These are phyloP conservation scores for Lutjanus campechanus DNA, from an alignment of 2,797 vertebrate genomes.

Conservation along the genomic window DNA sequence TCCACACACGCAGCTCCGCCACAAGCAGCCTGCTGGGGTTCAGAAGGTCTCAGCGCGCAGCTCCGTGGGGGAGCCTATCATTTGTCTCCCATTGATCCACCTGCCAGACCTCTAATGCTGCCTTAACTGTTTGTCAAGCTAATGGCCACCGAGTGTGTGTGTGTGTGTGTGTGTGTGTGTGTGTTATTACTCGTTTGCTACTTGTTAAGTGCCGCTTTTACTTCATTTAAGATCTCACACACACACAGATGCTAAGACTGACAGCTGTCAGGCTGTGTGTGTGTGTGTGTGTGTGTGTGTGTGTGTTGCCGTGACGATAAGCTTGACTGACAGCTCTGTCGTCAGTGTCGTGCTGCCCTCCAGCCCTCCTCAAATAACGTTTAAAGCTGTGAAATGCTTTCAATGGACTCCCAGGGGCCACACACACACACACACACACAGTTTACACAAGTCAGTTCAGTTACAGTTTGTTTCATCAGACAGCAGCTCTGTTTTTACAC, in stretches of 20 bases:
- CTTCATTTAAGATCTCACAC: not conserved
- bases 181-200: too few relatives aligned
- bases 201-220: constrained; percentile 14
- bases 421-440: constrained; percentile 36
- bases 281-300: constrained; percentile 38
- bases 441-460: constrained; percentile 30
- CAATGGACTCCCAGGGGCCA: constrained; percentile 51
- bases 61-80: constrained; percentile 69
- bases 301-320: constrained; percentile 68
- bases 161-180: not conserved
- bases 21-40: constrained; percentile 2
- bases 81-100: constrained; percentile 88
- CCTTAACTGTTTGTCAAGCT: constrained; percentile 86
- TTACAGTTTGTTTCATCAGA: constrained; percentile 8
- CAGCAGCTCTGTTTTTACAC: not conserved
- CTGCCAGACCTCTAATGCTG: constrained; percentile 86
- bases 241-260: constrained; percentile 59
- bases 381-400: constrained; percentile 83
- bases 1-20: constrained; percentile 19
- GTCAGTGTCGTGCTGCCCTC: constrained; percentile 20
- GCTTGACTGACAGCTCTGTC: constrained; percentile 65
- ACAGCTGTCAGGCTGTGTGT: constrained; percentile 69
- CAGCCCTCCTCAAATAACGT: constrained; percentile 63
- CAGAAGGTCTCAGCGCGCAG: constrained; percentile 35
- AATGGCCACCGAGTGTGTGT: constrained; percentile 71